Evolutionary conservation across 2,113 vertebrate species (phyloP), one percentile per base, ranked within the genome.

Genomic region (Campylomormyrus numenius): DNA sequence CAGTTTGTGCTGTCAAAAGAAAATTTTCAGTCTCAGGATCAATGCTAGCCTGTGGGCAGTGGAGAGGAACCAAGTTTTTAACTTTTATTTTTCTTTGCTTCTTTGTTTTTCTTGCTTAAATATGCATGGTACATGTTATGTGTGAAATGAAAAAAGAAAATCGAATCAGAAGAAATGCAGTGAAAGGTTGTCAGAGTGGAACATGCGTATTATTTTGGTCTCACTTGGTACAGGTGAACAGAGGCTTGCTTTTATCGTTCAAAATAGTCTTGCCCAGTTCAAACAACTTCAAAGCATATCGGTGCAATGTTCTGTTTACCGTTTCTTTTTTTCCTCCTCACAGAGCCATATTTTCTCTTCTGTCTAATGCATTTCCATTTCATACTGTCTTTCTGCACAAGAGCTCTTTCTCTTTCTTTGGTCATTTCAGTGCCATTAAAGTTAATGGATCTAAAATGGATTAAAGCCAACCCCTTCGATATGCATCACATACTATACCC

Each of bases 301-400:
- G n/a, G 52, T 21, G 17, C 31, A 7, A 58, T 88, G 86, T 58
- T 31, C 86, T 27, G 85, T 50, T 86, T 48, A 58, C 86, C 17
- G 35, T 58, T 88, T 83, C 53, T 87, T 35, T 49, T 13, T 50
- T 42, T 42, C 2, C 2, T 42, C 39, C 62, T 70, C 62, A 49
- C 45, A 46, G 45, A n/a, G 42, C 42, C 46, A n/a, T 86, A 86
- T 49, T 86, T 27, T 39, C 86, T 39, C 86, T 58, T 53, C 52
- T 88, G 50, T 56, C 86, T 88, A 88, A 88, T 88, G 86, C 86
- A 56, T 88, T 88, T 56, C 52, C 86, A 86, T 86, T 86, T 49
- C n/a, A 49, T 86, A 27, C 84, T 49, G 84, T 86, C 86, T 58
- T 56, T 56, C 7, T 35, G 52, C 50, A 39, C 17, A 21, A 48